Evolutionary conservation across 2,113 vertebrate species (phyloP).

Genomic region (human (Homo sapiens)): GRCh38 chr2:9250501-9251000

Average conservation of each 20-base stretch:
- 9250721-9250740: not conserved
- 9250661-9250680: not conserved
- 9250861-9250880: not conserved
- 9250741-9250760: not conserved
- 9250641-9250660: not conserved
- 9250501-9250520: not conserved
- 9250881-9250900: not conserved
- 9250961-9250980: not conserved
- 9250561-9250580: not conserved
- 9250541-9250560: not conserved
- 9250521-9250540: not conserved
- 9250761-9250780: not conserved
- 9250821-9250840: rapidly evolving
- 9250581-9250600: not conserved
- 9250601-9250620: not conserved
- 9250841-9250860: not conserved
- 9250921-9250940: not conserved
- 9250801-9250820: not conserved
- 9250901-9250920: not conserved
- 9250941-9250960: not conserved
- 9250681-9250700: not conserved
- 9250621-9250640: not conserved
- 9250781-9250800: not conserved
- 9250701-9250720: not conserved
- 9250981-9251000: too few species aligned